Evolutionary conservation across 2,113 vertebrate species (phyloP).

Genomic region (Dicentrarchus labrax): DNA sequence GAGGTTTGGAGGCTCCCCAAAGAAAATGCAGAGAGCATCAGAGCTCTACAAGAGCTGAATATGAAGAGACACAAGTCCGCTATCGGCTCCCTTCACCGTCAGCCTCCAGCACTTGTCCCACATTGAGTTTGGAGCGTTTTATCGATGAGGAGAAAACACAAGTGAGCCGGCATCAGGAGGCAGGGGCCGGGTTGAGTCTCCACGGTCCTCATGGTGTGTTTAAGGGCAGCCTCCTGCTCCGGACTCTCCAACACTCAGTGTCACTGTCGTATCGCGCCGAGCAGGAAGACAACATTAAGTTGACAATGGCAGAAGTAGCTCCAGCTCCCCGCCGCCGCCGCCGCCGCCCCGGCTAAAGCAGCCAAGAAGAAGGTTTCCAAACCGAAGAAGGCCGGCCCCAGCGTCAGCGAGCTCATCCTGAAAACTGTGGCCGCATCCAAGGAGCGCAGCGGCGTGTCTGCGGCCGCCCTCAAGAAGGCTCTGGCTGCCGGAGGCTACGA

Average conservation of each 20-base stretch:
- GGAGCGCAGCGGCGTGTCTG: background rate
- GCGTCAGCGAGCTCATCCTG: background rate
- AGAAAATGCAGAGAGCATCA: background rate
- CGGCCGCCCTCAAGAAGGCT: background rate
- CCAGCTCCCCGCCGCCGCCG: background rate
- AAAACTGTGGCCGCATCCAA: background rate
- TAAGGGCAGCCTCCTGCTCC: background rate
- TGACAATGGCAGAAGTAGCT: constrained; percentile 54
- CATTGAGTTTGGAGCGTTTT: background rate
- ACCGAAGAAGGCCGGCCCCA: background rate
- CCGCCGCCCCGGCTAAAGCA: constrained; percentile 23
- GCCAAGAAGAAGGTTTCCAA: background rate
- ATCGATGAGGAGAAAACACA: constrained; percentile 55
- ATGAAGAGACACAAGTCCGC: background rate
- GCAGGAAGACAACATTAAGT: background rate
- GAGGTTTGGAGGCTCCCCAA: constrained; percentile 3
- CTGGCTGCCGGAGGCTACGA: background rate
- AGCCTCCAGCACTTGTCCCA: too few species aligned
- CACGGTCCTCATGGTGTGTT: constrained; percentile 23
- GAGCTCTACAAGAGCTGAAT: background rate
- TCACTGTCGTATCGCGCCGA: background rate
- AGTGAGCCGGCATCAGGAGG: background rate
- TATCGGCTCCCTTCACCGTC: background rate
- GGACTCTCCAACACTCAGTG: background rate
- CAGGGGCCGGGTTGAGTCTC: constrained; percentile 25